Conservation (phyloP, 64 coral and sea anemone species). For the Stichodactyla mertensii region DNA sequence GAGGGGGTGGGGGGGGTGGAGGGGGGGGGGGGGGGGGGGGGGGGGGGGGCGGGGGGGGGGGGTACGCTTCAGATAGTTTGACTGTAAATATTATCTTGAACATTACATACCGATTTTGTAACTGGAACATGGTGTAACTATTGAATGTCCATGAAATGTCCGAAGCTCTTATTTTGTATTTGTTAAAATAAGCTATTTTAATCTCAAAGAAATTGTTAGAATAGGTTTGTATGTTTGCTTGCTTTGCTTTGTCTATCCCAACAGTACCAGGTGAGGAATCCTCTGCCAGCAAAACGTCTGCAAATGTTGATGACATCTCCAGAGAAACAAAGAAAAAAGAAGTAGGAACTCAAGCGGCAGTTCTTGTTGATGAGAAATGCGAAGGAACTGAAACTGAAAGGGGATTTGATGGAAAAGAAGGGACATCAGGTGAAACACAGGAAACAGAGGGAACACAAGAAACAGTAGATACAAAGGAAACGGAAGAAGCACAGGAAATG, state of each 20-base stretch:
- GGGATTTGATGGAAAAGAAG: not conserved
- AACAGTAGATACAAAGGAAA: not conserved
- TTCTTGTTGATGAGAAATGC: not conserved
- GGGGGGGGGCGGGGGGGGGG: too few relatives aligned
- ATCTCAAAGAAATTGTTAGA: not conserved
- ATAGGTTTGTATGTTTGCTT: not conserved
- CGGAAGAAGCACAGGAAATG: not conserved
- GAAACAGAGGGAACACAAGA: not conserved
- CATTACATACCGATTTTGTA: too few relatives aligned
- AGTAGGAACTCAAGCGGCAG: not conserved
- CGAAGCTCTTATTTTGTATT: too few relatives aligned
- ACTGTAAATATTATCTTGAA: too few relatives aligned
- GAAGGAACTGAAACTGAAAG: not conserved
- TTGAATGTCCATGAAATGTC: too few relatives aligned
- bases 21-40: too few relatives aligned
- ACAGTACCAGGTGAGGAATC: not conserved
- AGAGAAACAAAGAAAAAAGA: not conserved
- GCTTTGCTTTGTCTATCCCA: too few relatives aligned
- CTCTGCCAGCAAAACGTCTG: not conserved
- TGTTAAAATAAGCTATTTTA: too few relatives aligned
- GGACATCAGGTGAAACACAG: too few relatives aligned
- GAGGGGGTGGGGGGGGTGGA: too few relatives aligned
- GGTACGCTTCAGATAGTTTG: too few relatives aligned
- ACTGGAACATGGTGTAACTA: too few relatives aligned
- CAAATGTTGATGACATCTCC: not conserved